Base-by-base conservation (phyloP, 1,140 invertebrate genomes). In the Drosophila grimshawi region DNA sequence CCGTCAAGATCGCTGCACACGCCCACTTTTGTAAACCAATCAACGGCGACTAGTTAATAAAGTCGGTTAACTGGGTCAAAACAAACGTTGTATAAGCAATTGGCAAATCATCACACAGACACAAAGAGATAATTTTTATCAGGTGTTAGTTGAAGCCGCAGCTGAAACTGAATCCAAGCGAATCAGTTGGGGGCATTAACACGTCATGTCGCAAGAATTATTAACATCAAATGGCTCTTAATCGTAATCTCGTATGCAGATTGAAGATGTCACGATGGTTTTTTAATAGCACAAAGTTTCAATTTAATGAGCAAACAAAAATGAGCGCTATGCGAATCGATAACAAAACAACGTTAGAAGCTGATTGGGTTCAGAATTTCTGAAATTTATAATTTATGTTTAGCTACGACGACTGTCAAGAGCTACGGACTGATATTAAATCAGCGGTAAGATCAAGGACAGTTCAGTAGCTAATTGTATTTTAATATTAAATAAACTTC, bases 381-480 rank as follows among this genome's bases (percentile, higher is more conserved):
- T 56, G 43, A 55, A 81, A 68, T 82, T 41, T 32, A 70, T 65
- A 63, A 79, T 79, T 81, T 52, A 71, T 72, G 74, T 63, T 76
- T 60, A 48, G 61, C 7, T 53, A 8, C 19, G 29, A 45, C 29
- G 63, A 41, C 35, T n/a, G 3, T 41, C 30, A 57, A 69, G 19
- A 67, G 10, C 30, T 39, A n/a, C 7, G 3, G 4, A 19, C 45
- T 59, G 4, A 29, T 55, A 53, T 70, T 82, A 19, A 19, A 79
- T 62, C 51, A 49, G 60, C 69, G 61, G 56, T 55, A 83, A 89
- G 80, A 83, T 88, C 83, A 88, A 80, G 80, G 77, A 66, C 76
- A 71, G 48, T 52, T 37, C 61, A 66, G 11, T 46, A 19, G 19
- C 2, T 7, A 30, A 33, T 30, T 43, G 35, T 46, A 68, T 56